Percentiles rank a stretch among this genome's conserved stretches.
Evolutionary conservation across 2,797 vertebrate species (phyloP).

Genomic region (Oceanodroma leucorhoa): DNA sequence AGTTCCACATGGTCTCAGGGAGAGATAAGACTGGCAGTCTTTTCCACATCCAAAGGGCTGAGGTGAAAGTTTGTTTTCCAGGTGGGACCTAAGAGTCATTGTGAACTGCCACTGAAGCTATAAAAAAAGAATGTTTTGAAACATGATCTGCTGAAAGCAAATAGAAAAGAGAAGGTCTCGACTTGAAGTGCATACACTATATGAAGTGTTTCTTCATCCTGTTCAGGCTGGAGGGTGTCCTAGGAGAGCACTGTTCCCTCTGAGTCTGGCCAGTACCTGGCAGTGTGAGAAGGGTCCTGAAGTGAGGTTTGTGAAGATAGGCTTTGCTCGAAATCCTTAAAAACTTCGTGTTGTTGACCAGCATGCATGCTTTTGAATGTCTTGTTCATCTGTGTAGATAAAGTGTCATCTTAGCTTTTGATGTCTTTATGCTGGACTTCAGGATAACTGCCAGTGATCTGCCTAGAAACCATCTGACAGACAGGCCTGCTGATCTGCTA

Average conservation of each 20-base stretch:
- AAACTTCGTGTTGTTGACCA: background rate
- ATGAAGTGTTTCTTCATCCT: background rate
- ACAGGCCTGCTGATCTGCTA: background rate
- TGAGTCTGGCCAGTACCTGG: background rate
- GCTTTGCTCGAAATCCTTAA: background rate
- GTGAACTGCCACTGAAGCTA: background rate
- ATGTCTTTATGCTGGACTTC: background rate
- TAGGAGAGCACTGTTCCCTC: background rate
- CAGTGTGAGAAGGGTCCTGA: background rate
- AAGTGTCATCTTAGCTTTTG: background rate
- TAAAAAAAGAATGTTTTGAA: background rate
- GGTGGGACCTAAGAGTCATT: background rate
- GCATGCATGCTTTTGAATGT: background rate
- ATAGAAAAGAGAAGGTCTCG: background rate
- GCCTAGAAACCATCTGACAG: background rate
- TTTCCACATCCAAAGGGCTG: background rate
- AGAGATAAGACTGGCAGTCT: background rate
- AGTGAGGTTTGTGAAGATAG: background rate
- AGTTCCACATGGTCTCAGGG: background rate
- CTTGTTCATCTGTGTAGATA: rapidly evolving
- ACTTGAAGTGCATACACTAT: background rate
- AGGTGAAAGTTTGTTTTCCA: background rate
- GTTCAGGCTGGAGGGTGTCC: background rate
- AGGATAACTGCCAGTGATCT: background rate
- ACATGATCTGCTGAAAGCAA: background rate